Evolutionary conservation across 2,888 invertebrate species (phyloP).

Genomic region (Meta bourneti): DNA sequence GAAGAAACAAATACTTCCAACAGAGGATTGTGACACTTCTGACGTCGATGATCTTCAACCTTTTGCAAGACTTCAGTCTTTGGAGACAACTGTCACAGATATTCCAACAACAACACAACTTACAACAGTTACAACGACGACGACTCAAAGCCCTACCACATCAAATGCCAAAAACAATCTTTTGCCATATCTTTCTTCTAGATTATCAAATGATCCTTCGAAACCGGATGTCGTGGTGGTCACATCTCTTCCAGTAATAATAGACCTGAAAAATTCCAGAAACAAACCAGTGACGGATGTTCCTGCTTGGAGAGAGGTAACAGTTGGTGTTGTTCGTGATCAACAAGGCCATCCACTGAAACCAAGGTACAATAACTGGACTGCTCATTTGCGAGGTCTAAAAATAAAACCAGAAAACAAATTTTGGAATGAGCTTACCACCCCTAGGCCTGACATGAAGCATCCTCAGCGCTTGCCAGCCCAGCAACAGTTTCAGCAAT

Average conservation of each 20-base stretch:
- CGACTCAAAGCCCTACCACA: slow-evolving; percentile 6
- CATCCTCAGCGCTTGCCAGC: slow-evolving; percentile 4
- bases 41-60: slow-evolving; percentile 13
- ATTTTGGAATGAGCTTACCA: slow-evolving; percentile 68
- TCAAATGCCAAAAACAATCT: slow-evolving; percentile 12
- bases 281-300: slow-evolving; percentile 59
- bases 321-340: slow-evolving; percentile 72
- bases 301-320: slow-evolving; percentile 72
- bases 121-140: not conserved
- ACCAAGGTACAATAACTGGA: slow-evolving; percentile 74
- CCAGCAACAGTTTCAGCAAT: slow-evolving; percentile 54
- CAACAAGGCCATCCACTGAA: slow-evolving; percentile 73
- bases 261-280: slow-evolving; percentile 53
- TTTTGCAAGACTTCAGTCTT: slow-evolving; percentile 48
- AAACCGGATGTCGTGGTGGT: slow-evolving; percentile 67
- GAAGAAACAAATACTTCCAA: slow-evolving; percentile 61
- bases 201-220: slow-evolving; percentile 42
- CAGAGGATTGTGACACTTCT: slow-evolving; percentile 63
- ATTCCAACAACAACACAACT: slow-evolving; percentile 14
- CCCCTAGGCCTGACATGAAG: slow-evolving; percentile 44
- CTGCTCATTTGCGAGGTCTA: slow-evolving; percentile 68
- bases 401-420: slow-evolving; percentile 52
- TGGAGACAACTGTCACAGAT: slow-evolving; percentile 25
- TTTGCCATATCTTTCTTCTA: slow-evolving; percentile 56
- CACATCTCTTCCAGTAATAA: slow-evolving; percentile 67